Evolutionary conservation across 2,113 vertebrate species (phyloP).

Genomic region (Genyomyrus donnyi): DNA sequence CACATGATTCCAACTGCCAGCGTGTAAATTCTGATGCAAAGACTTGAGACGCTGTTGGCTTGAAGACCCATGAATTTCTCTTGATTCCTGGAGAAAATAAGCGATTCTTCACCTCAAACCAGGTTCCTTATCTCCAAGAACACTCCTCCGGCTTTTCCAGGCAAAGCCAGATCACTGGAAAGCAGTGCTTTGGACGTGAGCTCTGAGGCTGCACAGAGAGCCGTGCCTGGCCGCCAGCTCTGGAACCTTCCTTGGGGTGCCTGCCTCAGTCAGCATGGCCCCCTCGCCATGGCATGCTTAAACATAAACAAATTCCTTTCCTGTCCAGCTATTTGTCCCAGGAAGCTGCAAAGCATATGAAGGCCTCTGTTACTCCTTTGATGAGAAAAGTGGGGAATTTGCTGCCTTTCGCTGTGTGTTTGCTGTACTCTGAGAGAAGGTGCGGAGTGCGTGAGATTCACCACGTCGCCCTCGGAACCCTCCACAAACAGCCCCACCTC

Average conservation of each 20-base stretch:
- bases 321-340: neutral
- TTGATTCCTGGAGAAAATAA: neutral
- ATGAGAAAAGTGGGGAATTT: neutral
- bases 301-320: neutral
- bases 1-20: neutral
- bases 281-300: neutral
- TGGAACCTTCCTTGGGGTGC: neutral
- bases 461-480: neutral
- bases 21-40: neutral
- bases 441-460: neutral
- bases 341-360: neutral
- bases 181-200: neutral
- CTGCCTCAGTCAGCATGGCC: neutral
- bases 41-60: neutral
- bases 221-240: neutral
- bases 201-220: neutral
- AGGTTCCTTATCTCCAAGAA: neutral
- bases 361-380: neutral
- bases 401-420: neutral
- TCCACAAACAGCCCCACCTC: neutral
- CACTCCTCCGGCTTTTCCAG: neutral
- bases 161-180: neutral
- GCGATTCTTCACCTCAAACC: neutral
- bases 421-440: neutral
- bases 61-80: neutral